Conservation (phyloP, 2,797 vertebrate genomes). For the Rhinella marina region DNA sequence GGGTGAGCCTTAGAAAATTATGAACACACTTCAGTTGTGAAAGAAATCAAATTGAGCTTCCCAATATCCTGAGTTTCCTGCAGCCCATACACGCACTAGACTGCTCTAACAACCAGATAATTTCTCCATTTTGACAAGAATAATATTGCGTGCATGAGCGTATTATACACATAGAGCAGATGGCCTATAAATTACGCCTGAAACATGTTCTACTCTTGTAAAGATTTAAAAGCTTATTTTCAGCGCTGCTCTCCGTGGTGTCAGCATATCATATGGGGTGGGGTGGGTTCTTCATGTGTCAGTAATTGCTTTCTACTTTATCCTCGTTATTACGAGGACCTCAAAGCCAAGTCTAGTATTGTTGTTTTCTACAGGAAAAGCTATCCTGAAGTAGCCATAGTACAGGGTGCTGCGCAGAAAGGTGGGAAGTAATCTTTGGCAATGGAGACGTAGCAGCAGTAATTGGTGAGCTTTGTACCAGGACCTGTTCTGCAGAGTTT, state of each 20-base stretch:
- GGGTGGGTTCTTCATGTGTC: constrained; percentile 14
- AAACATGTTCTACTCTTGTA: background rate
- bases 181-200: background rate
- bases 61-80: background rate
- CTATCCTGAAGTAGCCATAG: background rate
- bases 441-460: background rate
- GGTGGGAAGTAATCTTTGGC: background rate
- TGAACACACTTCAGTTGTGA: too few relatives aligned
- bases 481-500: background rate
- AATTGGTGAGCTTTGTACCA: too few relatives aligned
- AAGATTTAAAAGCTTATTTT: background rate
- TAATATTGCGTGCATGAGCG: background rate
- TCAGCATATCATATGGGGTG: background rate
- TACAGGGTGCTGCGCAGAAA: background rate
- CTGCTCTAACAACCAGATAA: background rate
- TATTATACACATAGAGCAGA: background rate
- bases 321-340: background rate
- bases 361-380: background rate
- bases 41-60: too few relatives aligned
- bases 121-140: too few relatives aligned
- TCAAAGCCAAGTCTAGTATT: background rate
- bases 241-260: background rate
- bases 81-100: background rate
- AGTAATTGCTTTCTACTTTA: background rate
- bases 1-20: background rate